Conservation (phyloP, 2,888 invertebrate genomes). For the Diplazon laetatorius region DNA sequence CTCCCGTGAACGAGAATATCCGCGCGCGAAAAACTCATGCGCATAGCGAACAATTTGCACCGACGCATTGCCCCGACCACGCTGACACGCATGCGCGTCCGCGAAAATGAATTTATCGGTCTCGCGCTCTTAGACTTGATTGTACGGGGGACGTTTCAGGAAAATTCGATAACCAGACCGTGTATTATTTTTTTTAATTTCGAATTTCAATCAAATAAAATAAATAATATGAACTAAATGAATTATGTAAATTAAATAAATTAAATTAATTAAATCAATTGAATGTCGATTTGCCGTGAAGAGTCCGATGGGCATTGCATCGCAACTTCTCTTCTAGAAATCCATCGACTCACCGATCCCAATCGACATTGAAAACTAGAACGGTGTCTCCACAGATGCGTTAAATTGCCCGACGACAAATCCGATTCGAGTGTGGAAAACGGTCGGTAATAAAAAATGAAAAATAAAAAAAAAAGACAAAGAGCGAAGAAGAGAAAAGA, state of each 20-base stretch:
- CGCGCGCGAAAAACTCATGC: slow-evolving; percentile 16
- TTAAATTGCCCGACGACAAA: neutral
- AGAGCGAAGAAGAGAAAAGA: neutral
- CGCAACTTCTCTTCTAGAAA: slow-evolving; percentile 2
- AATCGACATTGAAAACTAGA: slow-evolving; percentile 18
- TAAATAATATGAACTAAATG: too few relatives aligned
- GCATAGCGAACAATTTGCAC: slow-evolving; percentile 5
- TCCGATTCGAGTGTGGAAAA: neutral
- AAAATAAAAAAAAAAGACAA: slow-evolving; percentile 21
- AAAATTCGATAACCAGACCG: too few relatives aligned
- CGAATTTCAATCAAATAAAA: too few relatives aligned
- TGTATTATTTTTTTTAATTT: too few relatives aligned
- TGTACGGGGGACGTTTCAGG: too few relatives aligned
- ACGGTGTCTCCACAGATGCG: neutral
- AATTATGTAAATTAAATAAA: neutral
- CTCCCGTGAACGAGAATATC: neutral
- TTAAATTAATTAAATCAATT: too few relatives aligned
- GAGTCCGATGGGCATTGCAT: neutral
- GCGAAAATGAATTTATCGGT: neutral
- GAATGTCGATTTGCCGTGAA: too few relatives aligned
- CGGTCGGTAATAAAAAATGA: slow-evolving; percentile 18
- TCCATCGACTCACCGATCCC: neutral
- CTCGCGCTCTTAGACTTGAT: too few relatives aligned
- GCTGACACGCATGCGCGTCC: slow-evolving; percentile 5
- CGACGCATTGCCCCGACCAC: neutral